Base-by-base conservation (phyloP, 2,888 invertebrate species). In the Altica lythri region DNA sequence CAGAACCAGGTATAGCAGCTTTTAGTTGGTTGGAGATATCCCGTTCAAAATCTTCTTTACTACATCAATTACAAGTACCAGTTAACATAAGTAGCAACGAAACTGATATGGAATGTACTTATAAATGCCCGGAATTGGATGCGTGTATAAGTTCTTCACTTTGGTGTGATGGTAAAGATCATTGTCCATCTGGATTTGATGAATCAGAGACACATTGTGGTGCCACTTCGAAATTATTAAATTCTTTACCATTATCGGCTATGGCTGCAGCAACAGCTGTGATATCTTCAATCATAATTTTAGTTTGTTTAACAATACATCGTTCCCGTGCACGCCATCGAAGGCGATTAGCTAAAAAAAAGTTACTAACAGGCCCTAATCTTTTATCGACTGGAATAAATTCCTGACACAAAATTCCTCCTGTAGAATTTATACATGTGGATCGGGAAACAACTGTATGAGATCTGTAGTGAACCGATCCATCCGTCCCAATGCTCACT, bases 391-490 rank as follows among this genome's bases (percentile, higher is more conserved):
- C 83, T 58, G 38, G 13, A 12, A 83, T 83, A 29, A 80, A 81
- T 71, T 92, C 92, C 84, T 92, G 92, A 92, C 92, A 91, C 72
- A 89, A 89, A 79, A 88, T 90, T 81, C 88, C 90, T 80, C 88
- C 90, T 82, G 92, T 92, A 83, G 92, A 92, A 78, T 92, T 89
- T 79, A 92, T 92, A 75, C 91, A 92, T 79, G 90, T 92, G 81
- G 92, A 93, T 81, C 88, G 92, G 77, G 92, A 92, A 81, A 92
- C 92, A 76, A 92, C 92, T 71, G 92, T 93, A 83, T 90, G 86
- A 88, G 81, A 70, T 67, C 69, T 65, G 66, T 68, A 68, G 68
- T 69, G 56, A 53, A 59, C 68, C 69, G 70, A 71, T 66, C 64
- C 69, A 67, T 74, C 74, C 74, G 74, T 74, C 74, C 75, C 73